Base-by-base conservation (phyloP, 2,113 vertebrate genomes). In the Pelecanus crispus region DNA sequence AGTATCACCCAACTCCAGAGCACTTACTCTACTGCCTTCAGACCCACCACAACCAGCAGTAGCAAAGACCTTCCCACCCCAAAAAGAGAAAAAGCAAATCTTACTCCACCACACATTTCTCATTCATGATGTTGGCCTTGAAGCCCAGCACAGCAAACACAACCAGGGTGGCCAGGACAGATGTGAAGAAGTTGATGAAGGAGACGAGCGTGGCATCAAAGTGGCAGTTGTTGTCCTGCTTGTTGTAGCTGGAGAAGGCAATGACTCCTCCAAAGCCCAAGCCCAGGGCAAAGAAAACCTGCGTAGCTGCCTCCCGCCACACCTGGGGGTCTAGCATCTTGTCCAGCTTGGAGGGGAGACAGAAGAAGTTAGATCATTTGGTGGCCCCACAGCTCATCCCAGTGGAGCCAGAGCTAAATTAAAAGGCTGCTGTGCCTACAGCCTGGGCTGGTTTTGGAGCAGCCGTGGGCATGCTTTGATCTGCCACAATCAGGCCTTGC, bases 221-320 rank as follows among this genome's bases (percentile, higher is more conserved):
- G 97, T 99, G 99, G 95, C 99, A 99, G 98, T 99, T 99, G 98
- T 99, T 99, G 98, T 99, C 99, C 67, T 99, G 98, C 93, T 99
- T 99, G 98, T 99, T 99, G 98, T 99, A 99, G 98, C 99, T 99
- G 96, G 99, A 99, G 98, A 99, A 99, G 73, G 99, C 99, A 3
- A 99, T 99, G 97, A 99, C 99, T 0, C 99, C 99, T 7, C 99
- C 99, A 2, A 99, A 99, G 49, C 99, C 99, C 80, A 99, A 96
- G 13, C 99, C 99, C 62, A 99, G 94, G 29, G 99, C 99, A 0
- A 99, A 99, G 98, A 99, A 99, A 52, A 99, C 99, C 97, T 99
- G 99, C 0, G 99, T 99, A 81, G 99, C 99, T 17, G 99, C 99
- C 93, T 99, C 99, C 14, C 99, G 97, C 99, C 99, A 99, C 68